Evolutionary conservation across 2,113 vertebrate species (phyloP).

Genomic region (Merops nubicus): DNA sequence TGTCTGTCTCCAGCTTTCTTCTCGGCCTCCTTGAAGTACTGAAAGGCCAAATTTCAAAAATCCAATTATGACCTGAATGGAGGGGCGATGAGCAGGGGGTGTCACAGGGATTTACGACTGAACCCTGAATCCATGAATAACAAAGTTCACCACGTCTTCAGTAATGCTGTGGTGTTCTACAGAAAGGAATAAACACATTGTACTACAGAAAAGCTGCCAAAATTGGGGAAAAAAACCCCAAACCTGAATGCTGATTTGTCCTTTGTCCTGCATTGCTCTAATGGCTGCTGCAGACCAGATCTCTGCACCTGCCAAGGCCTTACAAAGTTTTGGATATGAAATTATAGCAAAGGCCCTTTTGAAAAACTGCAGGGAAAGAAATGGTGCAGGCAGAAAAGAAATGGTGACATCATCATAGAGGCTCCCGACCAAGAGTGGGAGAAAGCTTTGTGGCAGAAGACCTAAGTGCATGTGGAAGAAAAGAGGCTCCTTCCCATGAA

Average conservation of each 20-base stretch:
- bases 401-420: neutral
- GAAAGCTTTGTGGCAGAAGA: accelerated
- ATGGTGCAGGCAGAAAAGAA: neutral
- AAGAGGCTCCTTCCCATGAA: neutral
- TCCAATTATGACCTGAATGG: neutral
- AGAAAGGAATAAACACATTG: neutral
- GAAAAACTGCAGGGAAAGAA: neutral
- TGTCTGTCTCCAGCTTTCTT: no score
- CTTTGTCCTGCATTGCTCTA: neutral
- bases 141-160: neutral
- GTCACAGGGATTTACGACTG: neutral
- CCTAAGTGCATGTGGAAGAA: neutral
- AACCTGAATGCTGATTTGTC: neutral
- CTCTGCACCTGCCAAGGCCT: neutral
- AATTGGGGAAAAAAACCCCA: neutral
- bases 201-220: neutral
- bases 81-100: neutral
- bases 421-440: neutral
- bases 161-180: neutral
- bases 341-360: neutral
- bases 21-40: no score
- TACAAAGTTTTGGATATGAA: neutral
- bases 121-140: neutral
- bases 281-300: neutral
- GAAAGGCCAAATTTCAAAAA: neutral